Percentiles rank a stretch among this genome's conserved stretches.
phyloP scores from a whole-genome alignment of 53 echinoderm and acorn worm genomes.

The Arbacia lixula region DNA sequence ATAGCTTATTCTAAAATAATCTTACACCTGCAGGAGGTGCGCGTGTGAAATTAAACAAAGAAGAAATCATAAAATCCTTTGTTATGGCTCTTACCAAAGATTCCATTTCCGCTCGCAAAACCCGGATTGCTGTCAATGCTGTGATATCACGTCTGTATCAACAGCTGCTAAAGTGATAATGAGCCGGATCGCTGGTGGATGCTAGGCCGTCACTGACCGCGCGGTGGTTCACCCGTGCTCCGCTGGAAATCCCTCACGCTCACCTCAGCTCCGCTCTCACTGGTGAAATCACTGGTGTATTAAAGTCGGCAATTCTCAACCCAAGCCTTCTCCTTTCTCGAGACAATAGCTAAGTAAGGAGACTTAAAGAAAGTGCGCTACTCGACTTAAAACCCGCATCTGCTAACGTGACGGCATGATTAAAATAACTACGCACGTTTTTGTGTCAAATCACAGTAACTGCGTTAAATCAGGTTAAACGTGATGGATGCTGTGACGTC shows the following conservation, averaged over 20 bases:
- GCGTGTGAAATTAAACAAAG: too few species aligned
- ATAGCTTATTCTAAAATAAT: too few species aligned
- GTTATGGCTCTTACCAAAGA: constrained; percentile 25
- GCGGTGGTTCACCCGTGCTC: constrained; percentile 47
- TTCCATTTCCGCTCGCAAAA: constrained; percentile 18
- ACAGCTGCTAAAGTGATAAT: not conserved
- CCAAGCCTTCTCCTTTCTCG: not conserved
- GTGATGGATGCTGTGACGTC: too few species aligned
- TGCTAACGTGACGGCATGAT: too few species aligned
- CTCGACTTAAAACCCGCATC: too few species aligned
- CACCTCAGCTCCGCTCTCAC: not conserved
- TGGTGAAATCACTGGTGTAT: constrained; percentile 17
- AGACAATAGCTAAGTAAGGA: too few species aligned
- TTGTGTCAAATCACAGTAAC: too few species aligned
- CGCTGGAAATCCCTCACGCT: not conserved
- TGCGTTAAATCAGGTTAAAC: too few species aligned
- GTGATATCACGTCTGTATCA: not conserved
- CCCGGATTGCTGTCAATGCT: not conserved
- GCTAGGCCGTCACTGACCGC: constrained; percentile 41
- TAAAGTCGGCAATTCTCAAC: not conserved
- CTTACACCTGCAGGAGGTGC: too few species aligned
- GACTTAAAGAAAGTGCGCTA: too few species aligned
- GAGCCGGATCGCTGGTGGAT: not conserved
- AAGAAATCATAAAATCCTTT: too few species aligned
- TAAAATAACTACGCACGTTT: too few species aligned